Evolutionary conservation across 2,113 vertebrate genomes (phyloP), one percentile per base, ranked within the genome.

Genomic region (Elaphurus davidianus): DNA sequence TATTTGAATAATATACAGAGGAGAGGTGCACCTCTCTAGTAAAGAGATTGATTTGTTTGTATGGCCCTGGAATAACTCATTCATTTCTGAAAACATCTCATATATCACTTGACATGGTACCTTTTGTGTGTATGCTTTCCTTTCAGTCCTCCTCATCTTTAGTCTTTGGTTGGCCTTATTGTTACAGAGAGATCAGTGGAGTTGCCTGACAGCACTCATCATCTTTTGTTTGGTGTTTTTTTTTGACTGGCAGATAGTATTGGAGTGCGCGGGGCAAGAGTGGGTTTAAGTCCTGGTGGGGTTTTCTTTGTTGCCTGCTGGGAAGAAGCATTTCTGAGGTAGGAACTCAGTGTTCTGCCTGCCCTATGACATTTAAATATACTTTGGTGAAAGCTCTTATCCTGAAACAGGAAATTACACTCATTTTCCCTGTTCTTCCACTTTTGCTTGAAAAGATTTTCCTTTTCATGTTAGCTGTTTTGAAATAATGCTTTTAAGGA

Each of bases 21-120:
- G 85, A 98, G 96, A 95, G 96, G 79, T 84, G 16, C 45, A 14
- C 82, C 96, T 95, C 60, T 96, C 62, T 87, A 98, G 97, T 97
- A 98, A 97, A 98, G 95, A 97, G 93, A 94, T 52, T 90, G 95
- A 83, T 92, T 55, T 96, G 96, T 94, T 94, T 91, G 40, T 95
- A n/a, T 97, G 97, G 67, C 97, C 97, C 55, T 95, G 92, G 91
- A 95, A 88, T 93, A 93, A 90, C 90, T 96, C 90, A 64, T 94
- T 96, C 64, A 55, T 94, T 95, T 92, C 57, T 96, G 89, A 96
- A 84, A 91, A 97, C 50, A 82, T 86, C 82, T 98, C 89, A 7
- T 74, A 1, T 60, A n/a, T 93, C 60, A 64, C 60, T 91, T 64
- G 87, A 84, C 57, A 30, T 0, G 5, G 45, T 50, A 52, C 45